Evolutionary conservation across 2,113 vertebrate genomes (phyloP).

Genomic region (Pygathrix nemaeus): DNA sequence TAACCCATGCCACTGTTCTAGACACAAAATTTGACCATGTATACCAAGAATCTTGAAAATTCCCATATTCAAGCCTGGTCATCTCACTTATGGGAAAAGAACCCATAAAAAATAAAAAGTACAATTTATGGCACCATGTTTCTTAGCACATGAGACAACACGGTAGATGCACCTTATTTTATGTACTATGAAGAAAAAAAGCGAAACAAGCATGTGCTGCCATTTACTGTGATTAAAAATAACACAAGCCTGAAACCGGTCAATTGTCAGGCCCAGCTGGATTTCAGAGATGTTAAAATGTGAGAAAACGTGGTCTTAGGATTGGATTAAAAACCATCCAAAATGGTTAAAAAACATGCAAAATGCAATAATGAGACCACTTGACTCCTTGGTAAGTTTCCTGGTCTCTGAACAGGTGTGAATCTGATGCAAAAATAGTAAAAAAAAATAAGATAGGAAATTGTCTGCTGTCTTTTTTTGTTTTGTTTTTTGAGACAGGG

Average conservation of each 20-base stretch:
- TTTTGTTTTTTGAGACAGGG: too few relatives aligned
- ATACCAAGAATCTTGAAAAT: background rate
- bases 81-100: background rate
- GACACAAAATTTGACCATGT: background rate
- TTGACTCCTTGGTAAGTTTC: background rate
- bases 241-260: accelerated
- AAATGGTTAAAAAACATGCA: background rate
- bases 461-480: background rate
- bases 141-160: accelerated
- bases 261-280: background rate
- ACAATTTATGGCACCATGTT: background rate
- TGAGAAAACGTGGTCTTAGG: background rate
- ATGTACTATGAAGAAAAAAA: background rate
- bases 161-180: background rate
- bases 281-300: background rate
- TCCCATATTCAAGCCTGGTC: background rate
- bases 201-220: accelerated
- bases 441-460: background rate
- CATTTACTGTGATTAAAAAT: background rate
- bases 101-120: background rate
- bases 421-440: background rate
- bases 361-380: background rate
- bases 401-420: background rate
- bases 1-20: background rate
- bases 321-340: background rate